Conservation (phyloP, 1,140 invertebrate genomes). For the Diuraphis noxia region DNA sequence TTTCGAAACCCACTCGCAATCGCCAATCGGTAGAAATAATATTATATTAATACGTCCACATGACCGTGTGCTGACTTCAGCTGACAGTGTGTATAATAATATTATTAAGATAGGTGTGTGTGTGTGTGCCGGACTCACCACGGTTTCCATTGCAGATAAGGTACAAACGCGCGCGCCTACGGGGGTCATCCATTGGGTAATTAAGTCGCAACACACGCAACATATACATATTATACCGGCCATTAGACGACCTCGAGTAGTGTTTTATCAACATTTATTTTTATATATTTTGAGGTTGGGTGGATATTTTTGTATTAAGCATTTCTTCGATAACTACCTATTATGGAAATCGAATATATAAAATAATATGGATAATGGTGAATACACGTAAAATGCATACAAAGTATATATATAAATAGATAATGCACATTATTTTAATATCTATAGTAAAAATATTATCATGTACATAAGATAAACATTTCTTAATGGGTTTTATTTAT, state of each 20-base stretch:
- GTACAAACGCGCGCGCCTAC: neutral
- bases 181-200: neutral
- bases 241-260: slow-evolving; percentile 41
- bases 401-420: neutral
- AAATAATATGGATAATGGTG: neutral
- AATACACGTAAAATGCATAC: neutral
- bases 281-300: neutral
- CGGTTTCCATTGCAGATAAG: neutral
- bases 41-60: neutral
- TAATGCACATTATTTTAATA: neutral
- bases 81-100: neutral
- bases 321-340: neutral
- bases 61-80: neutral
- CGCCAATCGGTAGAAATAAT: neutral
- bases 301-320: neutral
- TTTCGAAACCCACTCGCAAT: neutral
- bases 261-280: neutral
- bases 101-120: neutral
- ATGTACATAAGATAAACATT: neutral
- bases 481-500: neutral
- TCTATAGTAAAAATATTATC: neutral
- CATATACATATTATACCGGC: neutral
- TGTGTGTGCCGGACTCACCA: neutral
- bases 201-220: neutral
- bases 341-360: neutral